A percentile compares a stretch with the other conserved stretches of the same genome.
These are phyloP conservation scores for Silurus aristotelis DNA, from an alignment of 2,797 vertebrate species.

Conservation along the genomic window DNA sequence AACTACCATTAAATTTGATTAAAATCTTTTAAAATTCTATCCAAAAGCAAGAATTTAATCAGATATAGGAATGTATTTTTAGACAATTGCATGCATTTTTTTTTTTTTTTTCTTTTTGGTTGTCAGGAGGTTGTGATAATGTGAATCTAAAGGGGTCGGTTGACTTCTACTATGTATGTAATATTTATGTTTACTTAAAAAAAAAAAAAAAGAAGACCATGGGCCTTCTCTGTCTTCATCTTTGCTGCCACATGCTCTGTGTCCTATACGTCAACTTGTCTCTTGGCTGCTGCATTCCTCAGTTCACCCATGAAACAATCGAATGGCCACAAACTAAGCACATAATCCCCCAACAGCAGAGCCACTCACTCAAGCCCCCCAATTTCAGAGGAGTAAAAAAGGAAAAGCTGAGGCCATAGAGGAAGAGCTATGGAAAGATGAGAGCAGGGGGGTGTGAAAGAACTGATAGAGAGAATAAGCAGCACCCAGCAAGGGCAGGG, in stretches of 20 bases:
- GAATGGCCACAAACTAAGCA: constrained; percentile 48
- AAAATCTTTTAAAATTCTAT: too few species aligned
- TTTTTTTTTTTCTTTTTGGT: not conserved
- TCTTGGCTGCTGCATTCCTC: constrained; percentile 46
- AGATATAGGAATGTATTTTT: not conserved
- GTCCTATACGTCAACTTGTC: constrained; percentile 33
- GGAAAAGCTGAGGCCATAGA: constrained; percentile 56
- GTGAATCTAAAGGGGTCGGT: not conserved
- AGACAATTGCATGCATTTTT: not conserved
- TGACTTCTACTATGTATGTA: not conserved
- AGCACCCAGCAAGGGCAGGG: constrained; percentile 62
- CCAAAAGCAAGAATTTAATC: not conserved
- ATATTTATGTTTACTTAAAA: not conserved
- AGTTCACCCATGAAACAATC: constrained; percentile 51
- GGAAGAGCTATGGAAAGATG: constrained; percentile 72
- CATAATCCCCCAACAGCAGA: constrained; percentile 52
- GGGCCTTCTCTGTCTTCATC: constrained; percentile 13
- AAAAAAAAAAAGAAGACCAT: not conserved
- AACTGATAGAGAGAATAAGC: constrained; percentile 72
- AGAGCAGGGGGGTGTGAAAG: constrained; percentile 70
- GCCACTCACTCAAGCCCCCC: constrained; percentile 48
- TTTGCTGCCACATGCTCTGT: constrained; percentile 6
- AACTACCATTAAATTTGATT: not conserved
- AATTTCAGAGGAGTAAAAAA: constrained; percentile 53
- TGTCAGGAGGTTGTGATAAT: not conserved